phyloP scores from a whole-genome alignment of 2,797 vertebrate genomes.

The Chloroceryle inda region DNA sequence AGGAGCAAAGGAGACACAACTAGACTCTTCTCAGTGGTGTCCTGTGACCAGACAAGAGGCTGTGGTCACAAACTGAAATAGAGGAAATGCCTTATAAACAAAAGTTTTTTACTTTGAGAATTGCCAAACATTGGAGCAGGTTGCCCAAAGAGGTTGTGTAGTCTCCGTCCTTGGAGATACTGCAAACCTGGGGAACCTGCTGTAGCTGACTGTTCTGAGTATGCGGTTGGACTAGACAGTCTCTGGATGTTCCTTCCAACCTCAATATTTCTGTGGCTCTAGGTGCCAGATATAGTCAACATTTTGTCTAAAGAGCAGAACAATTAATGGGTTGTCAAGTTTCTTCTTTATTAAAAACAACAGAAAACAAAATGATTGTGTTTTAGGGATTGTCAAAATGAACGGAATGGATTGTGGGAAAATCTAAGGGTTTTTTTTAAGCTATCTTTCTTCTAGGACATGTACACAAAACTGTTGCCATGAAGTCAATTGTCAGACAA shows the following conservation, averaged over 20 bases:
- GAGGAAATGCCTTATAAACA: background rate
- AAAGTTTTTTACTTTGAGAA: background rate
- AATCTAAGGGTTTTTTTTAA: background rate
- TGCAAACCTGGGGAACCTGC: background rate
- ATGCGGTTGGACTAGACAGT: background rate
- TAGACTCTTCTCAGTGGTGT: background rate
- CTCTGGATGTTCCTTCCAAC: background rate
- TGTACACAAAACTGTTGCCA: background rate
- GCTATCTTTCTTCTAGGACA: background rate
- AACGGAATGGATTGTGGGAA: background rate
- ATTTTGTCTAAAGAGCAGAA: background rate
- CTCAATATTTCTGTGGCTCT: background rate
- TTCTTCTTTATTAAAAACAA: background rate
- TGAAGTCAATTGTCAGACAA: background rate
- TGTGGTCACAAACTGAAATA: background rate
- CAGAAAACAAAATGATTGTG: background rate
- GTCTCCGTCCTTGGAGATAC: background rate
- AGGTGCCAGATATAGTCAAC: background rate
- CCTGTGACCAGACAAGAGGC: background rate
- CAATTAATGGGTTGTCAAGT: background rate
- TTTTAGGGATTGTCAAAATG: background rate
- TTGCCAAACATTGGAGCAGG: background rate
- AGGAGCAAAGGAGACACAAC: background rate
- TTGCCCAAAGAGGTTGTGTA: background rate
- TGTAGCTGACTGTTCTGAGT: background rate